phyloP scores from a whole-genome alignment of 2,797 vertebrate genomes.

The Lerista edwardsae region DNA sequence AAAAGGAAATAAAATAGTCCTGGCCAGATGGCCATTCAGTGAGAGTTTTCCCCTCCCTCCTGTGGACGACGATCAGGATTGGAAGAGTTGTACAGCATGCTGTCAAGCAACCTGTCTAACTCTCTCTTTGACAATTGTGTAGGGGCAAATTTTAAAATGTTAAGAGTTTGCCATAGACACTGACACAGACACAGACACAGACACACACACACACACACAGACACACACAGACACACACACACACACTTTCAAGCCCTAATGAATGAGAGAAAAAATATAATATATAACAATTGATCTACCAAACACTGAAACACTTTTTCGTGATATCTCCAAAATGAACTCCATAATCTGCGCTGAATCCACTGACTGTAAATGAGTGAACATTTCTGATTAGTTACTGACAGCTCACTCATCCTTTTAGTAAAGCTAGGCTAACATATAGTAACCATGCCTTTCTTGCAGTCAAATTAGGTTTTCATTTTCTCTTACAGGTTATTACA shows the following conservation, averaged over 20 bases:
- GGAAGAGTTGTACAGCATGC: no score
- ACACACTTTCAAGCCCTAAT: neutral
- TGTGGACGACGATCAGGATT: no score
- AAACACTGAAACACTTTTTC: neutral
- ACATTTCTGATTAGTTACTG: neutral
- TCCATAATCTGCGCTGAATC: neutral
- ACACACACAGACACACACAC: no score
- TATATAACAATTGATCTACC: neutral
- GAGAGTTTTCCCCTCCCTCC: no score
- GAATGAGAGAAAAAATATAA: neutral
- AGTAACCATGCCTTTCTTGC: neutral
- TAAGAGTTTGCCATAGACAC: no score
- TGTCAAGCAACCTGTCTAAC: no score
- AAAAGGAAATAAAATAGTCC: no score
- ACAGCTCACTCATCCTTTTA: neutral
- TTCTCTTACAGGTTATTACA: constrained; percentile 89
- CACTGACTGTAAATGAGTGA: neutral
- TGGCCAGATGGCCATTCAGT: no score
- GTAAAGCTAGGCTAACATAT: neutral
- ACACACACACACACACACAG: no score
- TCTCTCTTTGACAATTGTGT: no score
- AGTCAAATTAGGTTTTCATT: constrained; percentile 29
- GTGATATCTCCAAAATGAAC: neutral
- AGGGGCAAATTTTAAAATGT: no score
- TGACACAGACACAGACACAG: no score